Evolutionary conservation across 2,797 vertebrate species (phyloP).

Genomic region (Cygnus olor): DNA sequence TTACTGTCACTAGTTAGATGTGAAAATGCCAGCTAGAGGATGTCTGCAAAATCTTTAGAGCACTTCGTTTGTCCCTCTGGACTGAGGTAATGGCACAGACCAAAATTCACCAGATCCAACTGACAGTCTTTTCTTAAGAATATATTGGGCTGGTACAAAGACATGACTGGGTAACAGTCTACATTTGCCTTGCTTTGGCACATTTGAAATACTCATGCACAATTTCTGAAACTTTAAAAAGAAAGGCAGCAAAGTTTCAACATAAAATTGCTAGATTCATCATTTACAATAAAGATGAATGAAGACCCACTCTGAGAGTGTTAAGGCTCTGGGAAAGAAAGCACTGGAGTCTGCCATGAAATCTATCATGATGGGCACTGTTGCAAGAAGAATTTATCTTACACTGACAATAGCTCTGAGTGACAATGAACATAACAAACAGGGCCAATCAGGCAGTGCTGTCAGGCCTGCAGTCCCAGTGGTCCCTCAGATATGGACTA

Average conservation of each 20-base stretch:
- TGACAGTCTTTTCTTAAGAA: not conserved
- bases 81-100: not conserved
- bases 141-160: not conserved
- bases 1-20: not conserved
- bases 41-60: not conserved
- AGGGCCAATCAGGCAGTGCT: not conserved
- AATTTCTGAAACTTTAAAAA: slow-evolving; percentile 16
- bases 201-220: not conserved
- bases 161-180: not conserved
- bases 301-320: not conserved
- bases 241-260: not conserved
- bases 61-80: not conserved
- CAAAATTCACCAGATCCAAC: not conserved
- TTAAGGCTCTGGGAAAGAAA: slow-evolving; percentile 5
- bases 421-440: not conserved
- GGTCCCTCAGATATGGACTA: not conserved
- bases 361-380: slow-evolving; percentile 1
- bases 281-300: slow-evolving; percentile 37
- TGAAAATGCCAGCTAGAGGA: not conserved
- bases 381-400: slow-evolving; percentile 23
- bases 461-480: not conserved
- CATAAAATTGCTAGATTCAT: slow-evolving; percentile 9
- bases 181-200: not conserved
- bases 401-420: not conserved
- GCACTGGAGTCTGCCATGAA: not conserved